Base-by-base conservation (phyloP, 2,113 vertebrate species). In the Chascanopsetta lugubris region DNA sequence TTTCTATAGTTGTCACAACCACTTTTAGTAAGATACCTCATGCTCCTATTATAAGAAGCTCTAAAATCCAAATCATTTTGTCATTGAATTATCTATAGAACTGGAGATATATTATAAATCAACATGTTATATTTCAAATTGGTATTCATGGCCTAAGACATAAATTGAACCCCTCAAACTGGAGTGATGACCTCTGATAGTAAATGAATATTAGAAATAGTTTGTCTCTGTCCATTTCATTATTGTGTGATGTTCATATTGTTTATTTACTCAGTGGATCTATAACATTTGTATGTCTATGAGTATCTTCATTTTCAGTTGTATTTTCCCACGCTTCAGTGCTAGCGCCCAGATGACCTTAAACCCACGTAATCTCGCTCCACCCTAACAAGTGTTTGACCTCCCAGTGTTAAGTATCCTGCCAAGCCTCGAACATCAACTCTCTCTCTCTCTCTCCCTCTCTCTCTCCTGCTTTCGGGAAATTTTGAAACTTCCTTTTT, bases 401-500 rank as follows among this genome's bases (percentile, higher is more conserved):
- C 84, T 84, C 79, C 64, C 34, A 66, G 25, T 57, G 54, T 65
- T 45, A 48, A 56, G 48, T 46, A 53, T 76, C 67, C 82, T 69
- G 70, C 82, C 61, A 60, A 54, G 15, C 59, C 64, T 68, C 72
- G 51, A 70, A 76, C 75, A 86, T 81, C 86, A 87, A 91, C 92
- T 93, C 63, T 94, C n/a, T n/a, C n/a, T n/a, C n/a, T n/a, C n/a
- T n/a, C n/a, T n/a, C n/a, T n/a, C n/a, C n/a, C n/a, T n/a, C n/a
- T n/a, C n/a, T n/a, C n/a, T n/a, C 73, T 80, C 84, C 83, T 69
- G 65, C 75, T 94, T 94, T 94, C 90, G 91, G 92, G 93, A 92
- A 92, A 93, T 94, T 94, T 85, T 53, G 89, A 94, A 95, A 95
- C 94, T 95, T 94, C 95, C 95, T 92, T 88, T 93, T 90, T 71